Evolutionary conservation across 1,140 invertebrate genomes (phyloP).

Genomic region (Ostrea edulis): DNA sequence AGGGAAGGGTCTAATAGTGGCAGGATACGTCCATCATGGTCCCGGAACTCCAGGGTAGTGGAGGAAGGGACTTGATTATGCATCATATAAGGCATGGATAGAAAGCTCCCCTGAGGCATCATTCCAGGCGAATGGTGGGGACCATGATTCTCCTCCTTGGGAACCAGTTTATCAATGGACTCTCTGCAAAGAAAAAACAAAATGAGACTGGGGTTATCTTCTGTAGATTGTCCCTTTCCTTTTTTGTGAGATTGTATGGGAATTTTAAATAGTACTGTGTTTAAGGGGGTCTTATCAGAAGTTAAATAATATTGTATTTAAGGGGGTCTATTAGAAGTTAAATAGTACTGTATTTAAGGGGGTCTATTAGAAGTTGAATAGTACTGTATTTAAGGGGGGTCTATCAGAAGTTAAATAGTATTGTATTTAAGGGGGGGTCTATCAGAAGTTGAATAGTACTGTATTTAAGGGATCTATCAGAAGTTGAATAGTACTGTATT

Average conservation of each 20-base stretch:
- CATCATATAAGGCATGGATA: conserved; percentile 63
- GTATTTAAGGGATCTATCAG: too few relatives aligned
- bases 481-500: not conserved
- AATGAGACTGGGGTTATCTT: not conserved
- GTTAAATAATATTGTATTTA: too few relatives aligned
- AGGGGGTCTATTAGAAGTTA: too few relatives aligned
- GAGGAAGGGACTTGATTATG: conserved; percentile 62
- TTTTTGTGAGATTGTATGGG: not conserved
- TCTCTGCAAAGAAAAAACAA: conserved; percentile 45
- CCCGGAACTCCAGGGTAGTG: conserved; percentile 54
- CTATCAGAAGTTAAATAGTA: not conserved
- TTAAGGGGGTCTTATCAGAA: too few relatives aligned
- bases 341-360: not conserved
- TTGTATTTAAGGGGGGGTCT: too few relatives aligned
- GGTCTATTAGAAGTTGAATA: too few relatives aligned
- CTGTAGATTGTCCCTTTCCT: not conserved
- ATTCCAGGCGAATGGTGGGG: conserved; percentile 33
- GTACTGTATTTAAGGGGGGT: too few relatives aligned
- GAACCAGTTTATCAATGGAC: conserved; percentile 51
- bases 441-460: too few relatives aligned
- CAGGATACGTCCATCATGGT: conserved; percentile 57
- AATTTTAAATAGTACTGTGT: not conserved
- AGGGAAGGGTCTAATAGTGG: conserved; percentile 58
- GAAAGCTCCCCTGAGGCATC: conserved; percentile 55
- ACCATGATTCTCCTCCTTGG: conserved; percentile 50